phyloP scores from a whole-genome alignment of 2,113 vertebrate genomes.

The Salvelinus fontinalis region DNA sequence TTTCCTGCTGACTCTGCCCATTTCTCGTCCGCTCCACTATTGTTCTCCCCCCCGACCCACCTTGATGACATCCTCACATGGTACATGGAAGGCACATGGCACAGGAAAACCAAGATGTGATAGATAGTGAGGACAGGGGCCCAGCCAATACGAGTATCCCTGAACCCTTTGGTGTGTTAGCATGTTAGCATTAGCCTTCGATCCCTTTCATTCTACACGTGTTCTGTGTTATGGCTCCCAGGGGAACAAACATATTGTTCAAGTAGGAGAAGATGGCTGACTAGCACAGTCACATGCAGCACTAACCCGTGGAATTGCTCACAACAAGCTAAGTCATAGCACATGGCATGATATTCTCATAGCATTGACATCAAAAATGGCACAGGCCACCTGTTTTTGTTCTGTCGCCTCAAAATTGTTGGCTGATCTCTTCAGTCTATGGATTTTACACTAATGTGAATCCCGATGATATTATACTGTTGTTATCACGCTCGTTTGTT shows the following conservation, averaged over 20 bases:
- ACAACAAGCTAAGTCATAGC: constrained; percentile 49
- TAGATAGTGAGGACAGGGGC: constrained; percentile 30
- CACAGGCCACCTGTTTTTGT: constrained; percentile 58
- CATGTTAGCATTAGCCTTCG: constrained; percentile 9
- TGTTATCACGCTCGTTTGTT: constrained; percentile 32
- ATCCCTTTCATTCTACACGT: constrained; percentile 16
- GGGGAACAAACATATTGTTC: constrained; percentile 20
- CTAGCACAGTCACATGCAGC: not conserved
- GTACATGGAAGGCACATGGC: constrained; percentile 1
- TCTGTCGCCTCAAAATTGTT: constrained; percentile 45
- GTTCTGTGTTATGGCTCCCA: constrained; percentile 42
- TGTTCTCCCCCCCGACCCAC: constrained; percentile 33
- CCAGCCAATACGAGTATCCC: constrained; percentile 18
- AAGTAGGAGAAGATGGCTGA: constrained; percentile 40
- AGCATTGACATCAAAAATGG: constrained; percentile 21
- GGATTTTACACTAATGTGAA: constrained; percentile 18
- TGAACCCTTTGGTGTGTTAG: constrained; percentile 17
- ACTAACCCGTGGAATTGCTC: constrained; percentile 38
- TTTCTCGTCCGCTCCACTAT: constrained; percentile 42
- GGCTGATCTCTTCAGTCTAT: constrained; percentile 29
- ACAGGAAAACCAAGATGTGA: constrained; percentile 11
- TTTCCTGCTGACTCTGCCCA: constrained; percentile 56
- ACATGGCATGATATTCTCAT: constrained; percentile 36
- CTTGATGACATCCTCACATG: constrained; percentile 47
- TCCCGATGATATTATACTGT: constrained; percentile 26